Evolutionary conservation across 35 echinoderm and acorn worm genomes (phyloP), one percentile per base, ranked within the genome.

Genomic region (Stichopus chloronotus): DNA sequence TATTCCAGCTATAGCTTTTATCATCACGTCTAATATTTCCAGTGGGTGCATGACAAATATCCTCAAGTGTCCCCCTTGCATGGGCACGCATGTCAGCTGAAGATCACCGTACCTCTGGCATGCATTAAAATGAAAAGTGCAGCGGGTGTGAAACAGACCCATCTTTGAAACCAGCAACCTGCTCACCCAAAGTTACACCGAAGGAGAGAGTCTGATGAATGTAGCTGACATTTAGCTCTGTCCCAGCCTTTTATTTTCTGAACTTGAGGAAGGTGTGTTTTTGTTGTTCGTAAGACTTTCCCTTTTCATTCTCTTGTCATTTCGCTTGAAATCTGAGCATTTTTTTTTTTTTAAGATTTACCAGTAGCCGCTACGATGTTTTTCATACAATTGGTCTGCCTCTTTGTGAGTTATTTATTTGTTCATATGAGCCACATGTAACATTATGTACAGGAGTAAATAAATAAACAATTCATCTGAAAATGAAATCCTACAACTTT

Each of bases 381-480:
- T 65, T 65, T 65, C 61, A 65, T 65, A 43, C 30, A 19, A 65
- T 65, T 65, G 61, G 61, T 65, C 61, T 65, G 61, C 61, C 61
- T 65, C 61, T 65, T 11, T 65, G 61, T 65, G 61, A 65, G 61
- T 65, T 65, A 65, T 65, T 65, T 65, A 65, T 65, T 65, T 65
- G 61, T 65, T 65, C 11, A 65, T 65, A 65, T 65, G 61, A 65
- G 19, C 61, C 61, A 65, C 61, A 9, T 65, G 61, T 65, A 65
- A 14, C 61, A 65, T 65, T 65, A 65, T 65, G 61, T 65, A 65
- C 61, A 65, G 61, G 61, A 65, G 61, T 65, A 65, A 65, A 14
- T 65, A 65, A 65, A 14, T 14, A 65, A 10, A 65, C 11, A 65
- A 14, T 14, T 14, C 11, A 65, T 65, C 11, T 65, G 11, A 65